Evolutionary conservation across 35 echinoderm and acorn worm species (phyloP).

Genomic region (Strongylocentrotus purpuratus): DNA sequence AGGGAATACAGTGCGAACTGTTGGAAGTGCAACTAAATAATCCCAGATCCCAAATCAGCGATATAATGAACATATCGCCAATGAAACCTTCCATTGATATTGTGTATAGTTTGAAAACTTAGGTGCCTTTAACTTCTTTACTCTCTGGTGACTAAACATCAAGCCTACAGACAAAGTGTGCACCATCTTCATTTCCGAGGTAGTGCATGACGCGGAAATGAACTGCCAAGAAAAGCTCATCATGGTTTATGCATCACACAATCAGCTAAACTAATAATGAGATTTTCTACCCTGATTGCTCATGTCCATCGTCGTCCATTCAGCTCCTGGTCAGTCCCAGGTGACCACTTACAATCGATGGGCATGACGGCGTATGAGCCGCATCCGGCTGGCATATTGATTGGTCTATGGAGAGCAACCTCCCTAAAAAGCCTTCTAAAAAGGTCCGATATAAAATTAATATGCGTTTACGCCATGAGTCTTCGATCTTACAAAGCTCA

Average conservation of each 20-base stretch:
- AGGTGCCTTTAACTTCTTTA: background rate
- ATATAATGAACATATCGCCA: background rate
- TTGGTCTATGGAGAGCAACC: background rate
- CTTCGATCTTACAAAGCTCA: no score
- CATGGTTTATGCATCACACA: background rate
- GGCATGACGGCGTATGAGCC: background rate
- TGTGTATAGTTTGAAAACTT: background rate
- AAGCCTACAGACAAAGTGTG: no score
- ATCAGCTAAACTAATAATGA: background rate
- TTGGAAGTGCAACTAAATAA: background rate
- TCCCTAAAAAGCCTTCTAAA: background rate
- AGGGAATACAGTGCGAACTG: background rate
- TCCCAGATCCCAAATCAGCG: background rate
- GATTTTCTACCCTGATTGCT: background rate
- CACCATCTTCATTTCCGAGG: background rate
- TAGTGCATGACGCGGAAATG: background rate
- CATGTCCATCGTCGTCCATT: conserved; percentile 7
- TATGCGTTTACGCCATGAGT: no score
- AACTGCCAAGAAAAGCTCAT: background rate
- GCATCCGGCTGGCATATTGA: background rate
- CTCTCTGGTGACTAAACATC: background rate
- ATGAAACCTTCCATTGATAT: no score
- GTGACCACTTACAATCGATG: background rate
- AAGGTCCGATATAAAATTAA: no score
- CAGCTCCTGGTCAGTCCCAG: background rate